These are phyloP conservation scores for Neopelma chrysocephalum DNA, from an alignment of 2,797 vertebrate species.

Conservation along the genomic window DNA sequence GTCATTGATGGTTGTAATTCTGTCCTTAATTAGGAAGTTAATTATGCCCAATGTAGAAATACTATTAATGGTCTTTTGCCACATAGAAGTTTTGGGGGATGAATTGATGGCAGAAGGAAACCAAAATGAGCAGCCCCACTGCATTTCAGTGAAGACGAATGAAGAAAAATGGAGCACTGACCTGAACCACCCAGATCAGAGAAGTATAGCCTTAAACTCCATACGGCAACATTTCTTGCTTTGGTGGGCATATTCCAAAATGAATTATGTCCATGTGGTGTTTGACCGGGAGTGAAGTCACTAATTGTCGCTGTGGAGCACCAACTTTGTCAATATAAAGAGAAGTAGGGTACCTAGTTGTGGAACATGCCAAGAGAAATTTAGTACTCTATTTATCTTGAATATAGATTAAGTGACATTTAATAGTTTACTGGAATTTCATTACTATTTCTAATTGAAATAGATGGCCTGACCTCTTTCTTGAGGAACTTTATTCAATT, in stretches of 20 bases:
- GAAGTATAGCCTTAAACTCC: background rate
- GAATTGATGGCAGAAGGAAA: background rate
- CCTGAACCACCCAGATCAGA: background rate
- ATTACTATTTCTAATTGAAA: constrained; percentile 75
- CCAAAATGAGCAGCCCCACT: background rate
- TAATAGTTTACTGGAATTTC: constrained; percentile 75
- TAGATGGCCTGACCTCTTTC: constrained; percentile 60
- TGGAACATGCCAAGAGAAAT: constrained; percentile 53
- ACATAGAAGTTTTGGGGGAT: background rate
- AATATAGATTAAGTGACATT: constrained; percentile 71
- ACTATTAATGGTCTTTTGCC: background rate
- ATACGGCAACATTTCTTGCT: background rate
- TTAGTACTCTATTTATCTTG: constrained; percentile 60
- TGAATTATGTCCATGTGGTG: background rate
- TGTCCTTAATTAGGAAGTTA: background rate
- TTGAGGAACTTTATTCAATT: constrained; percentile 57
- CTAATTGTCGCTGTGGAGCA: constrained; percentile 9
- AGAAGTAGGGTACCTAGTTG: constrained; percentile 23
- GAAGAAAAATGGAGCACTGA: background rate
- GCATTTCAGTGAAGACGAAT: background rate
- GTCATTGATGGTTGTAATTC: background rate
- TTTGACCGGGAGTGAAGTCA: background rate
- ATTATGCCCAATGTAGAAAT: background rate
- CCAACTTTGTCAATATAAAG: constrained; percentile 39
- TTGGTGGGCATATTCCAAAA: background rate